Evolutionary conservation across 2,797 vertebrate species (phyloP).

Genomic region (Eidolon dupreanum): DNA sequence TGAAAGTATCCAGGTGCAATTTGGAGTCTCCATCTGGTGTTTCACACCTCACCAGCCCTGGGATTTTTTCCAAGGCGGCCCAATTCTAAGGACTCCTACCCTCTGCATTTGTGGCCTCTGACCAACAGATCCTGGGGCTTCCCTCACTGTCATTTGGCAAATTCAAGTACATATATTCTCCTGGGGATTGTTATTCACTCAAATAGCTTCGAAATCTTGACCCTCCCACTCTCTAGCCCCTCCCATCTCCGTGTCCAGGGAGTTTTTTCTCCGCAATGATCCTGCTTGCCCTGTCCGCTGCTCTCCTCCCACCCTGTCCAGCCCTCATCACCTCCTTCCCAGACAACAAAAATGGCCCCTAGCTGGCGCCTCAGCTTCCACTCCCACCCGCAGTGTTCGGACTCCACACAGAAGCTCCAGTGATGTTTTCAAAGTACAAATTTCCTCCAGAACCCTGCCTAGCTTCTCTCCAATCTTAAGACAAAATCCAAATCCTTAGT

Average conservation of each 20-base stretch:
- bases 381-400: background rate
- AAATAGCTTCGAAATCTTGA: background rate
- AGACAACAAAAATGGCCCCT: background rate
- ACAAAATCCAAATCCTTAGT: background rate
- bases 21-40: background rate
- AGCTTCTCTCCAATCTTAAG: background rate
- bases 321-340: background rate
- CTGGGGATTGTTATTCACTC: background rate
- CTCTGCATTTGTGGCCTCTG: background rate
- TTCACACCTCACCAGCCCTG: background rate
- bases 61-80: background rate
- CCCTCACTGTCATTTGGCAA: background rate
- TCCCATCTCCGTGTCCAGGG: background rate
- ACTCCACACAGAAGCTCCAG: background rate
- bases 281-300: background rate
- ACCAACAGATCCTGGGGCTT: background rate
- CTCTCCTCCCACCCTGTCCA: background rate
- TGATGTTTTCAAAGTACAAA: background rate
- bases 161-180: background rate
- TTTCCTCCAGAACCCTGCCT: background rate
- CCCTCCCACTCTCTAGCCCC: background rate
- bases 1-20: background rate
- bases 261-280: background rate
- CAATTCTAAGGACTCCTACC: background rate
- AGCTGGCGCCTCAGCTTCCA: too few species aligned